A percentile compares a stretch with the other conserved stretches of the same genome.
Evolutionary conservation across 2,797 vertebrate species (phyloP).

Genomic region (Rhinophrynus dorsalis): DNA sequence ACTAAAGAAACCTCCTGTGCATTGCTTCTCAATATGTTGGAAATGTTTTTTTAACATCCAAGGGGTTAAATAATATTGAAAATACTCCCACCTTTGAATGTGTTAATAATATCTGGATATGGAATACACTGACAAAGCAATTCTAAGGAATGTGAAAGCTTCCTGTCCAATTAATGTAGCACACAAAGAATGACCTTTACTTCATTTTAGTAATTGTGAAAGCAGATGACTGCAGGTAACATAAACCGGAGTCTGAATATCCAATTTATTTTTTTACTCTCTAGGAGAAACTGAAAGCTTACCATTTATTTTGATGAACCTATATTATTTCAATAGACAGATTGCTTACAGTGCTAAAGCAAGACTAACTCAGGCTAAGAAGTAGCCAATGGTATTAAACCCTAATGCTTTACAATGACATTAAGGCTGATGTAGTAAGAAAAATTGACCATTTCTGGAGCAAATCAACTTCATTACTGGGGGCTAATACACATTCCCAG

Average conservation of each 20-base stretch:
- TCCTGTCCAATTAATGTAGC: constrained; percentile 37
- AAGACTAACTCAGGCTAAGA: background rate
- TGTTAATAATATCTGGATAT: constrained; percentile 14
- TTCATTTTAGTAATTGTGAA: constrained; percentile 39
- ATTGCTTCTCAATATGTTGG: too few species aligned
- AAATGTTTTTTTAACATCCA: too few species aligned
- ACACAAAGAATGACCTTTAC: constrained; percentile 41
- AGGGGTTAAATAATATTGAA: too few species aligned
- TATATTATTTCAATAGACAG: background rate
- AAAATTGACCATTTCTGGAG: too few species aligned
- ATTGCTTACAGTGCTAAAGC: background rate
- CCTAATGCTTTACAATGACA: too few species aligned
- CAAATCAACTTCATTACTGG: too few species aligned
- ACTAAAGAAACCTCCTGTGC: too few species aligned
- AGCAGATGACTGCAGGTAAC: constrained; percentile 21
- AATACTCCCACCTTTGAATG: too few species aligned
- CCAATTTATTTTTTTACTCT: constrained; percentile 33
- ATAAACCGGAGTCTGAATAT: constrained; percentile 40
- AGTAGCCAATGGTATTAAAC: too few species aligned
- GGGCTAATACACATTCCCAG: too few species aligned
- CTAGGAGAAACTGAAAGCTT: background rate
- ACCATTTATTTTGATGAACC: constrained; percentile 18
- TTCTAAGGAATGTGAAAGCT: constrained; percentile 34
- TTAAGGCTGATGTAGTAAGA: too few species aligned
- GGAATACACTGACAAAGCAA: constrained; percentile 38